Conservation (phyloP, 1,140 invertebrate species). For the Liolophura sinensis region DNA sequence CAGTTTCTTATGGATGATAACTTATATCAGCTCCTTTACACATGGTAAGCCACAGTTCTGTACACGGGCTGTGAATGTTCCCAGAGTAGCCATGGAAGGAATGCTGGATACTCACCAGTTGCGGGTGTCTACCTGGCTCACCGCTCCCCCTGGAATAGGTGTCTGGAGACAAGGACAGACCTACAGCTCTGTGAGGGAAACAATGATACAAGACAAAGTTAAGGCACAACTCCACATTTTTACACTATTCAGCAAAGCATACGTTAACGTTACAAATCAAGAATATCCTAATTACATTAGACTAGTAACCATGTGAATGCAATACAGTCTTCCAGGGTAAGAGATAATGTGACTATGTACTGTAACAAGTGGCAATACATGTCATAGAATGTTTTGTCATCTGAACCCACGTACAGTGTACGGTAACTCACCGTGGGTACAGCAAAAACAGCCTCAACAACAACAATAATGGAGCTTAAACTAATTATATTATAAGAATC, state of each 20-base stretch:
- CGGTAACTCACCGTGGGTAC: too few relatives aligned
- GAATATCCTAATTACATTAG: too few relatives aligned
- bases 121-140: constrained; percentile 22
- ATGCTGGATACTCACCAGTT: constrained; percentile 27
- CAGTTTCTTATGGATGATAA: neutral
- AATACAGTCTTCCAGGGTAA: too few relatives aligned
- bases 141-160: constrained; percentile 21
- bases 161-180: constrained; percentile 33
- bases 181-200: constrained; percentile 31
- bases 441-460: neutral
- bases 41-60: neutral
- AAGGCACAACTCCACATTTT: neutral
- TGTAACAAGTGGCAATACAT: too few relatives aligned
- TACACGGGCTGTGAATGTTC: neutral
- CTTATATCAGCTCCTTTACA: neutral
- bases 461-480: neutral
- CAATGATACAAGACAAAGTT: constrained; percentile 1
- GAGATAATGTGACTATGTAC: too few relatives aligned
- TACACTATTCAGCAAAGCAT: neutral
- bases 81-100: neutral
- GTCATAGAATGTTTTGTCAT: too few relatives aligned
- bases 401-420: too few relatives aligned
- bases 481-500: too few relatives aligned
- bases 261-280: neutral
- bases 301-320: neutral